A percentile compares a stretch with the other conserved stretches of the same genome.
These are phyloP conservation scores for Callyntrura sp. DNA, from an alignment of 2,888 invertebrate species.

Conservation along the genomic window DNA sequence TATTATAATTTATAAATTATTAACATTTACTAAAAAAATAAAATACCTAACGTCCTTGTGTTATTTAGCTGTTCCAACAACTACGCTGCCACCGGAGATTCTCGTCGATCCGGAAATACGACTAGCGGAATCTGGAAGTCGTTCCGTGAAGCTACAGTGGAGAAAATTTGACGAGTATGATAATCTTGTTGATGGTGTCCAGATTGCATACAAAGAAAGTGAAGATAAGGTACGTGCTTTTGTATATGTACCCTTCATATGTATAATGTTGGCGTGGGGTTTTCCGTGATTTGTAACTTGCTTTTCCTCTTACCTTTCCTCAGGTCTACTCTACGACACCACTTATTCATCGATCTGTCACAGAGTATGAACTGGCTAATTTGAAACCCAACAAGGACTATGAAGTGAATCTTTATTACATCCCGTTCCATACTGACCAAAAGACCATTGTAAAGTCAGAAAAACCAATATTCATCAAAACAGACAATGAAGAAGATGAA, in stretches of 20 bases:
- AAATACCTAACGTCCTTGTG: not conserved
- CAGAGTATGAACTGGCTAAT: constrained; percentile 91
- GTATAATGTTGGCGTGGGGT: no score
- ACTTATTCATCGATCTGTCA: constrained; percentile 93
- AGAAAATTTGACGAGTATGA: constrained; percentile 93
- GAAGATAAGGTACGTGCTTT: constrained; percentile 88
- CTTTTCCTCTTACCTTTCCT: not conserved
- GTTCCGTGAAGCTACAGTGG: constrained; percentile 92
- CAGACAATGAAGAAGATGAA: constrained; percentile 91
- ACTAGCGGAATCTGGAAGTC: constrained; percentile 91
- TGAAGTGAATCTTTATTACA: constrained; percentile 93
- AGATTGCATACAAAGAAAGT: constrained; percentile 93
- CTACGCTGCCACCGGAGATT: constrained; percentile 88
- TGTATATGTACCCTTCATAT: not conserved
- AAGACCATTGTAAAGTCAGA: constrained; percentile 92
- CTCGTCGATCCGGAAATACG: constrained; percentile 91
- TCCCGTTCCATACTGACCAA: constrained; percentile 91
- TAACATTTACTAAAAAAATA: no score
- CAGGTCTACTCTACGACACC: constrained; percentile 93
- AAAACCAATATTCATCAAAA: constrained; percentile 90
- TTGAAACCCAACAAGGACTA: constrained; percentile 92
- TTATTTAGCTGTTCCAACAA: constrained; percentile 84
- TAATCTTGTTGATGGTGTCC: constrained; percentile 94
- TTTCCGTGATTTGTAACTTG: not conserved
- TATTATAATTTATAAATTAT: no score